Evolutionary conservation across 1,140 invertebrate species (phyloP).

Genomic region (Drosophila suzukii): DNA sequence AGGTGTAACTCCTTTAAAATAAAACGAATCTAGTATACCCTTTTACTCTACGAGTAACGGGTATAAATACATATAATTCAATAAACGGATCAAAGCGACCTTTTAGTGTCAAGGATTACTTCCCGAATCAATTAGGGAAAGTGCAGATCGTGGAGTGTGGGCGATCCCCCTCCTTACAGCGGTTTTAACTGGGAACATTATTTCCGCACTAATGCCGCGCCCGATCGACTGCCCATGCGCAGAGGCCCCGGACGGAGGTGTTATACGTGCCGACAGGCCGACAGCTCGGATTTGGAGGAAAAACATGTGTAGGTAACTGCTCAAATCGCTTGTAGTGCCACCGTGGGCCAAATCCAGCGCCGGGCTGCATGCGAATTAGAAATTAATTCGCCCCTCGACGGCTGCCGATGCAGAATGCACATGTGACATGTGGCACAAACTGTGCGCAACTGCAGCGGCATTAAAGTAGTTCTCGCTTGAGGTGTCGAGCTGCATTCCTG

Average conservation of each 20-base stretch:
- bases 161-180: not conserved
- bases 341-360: conserved; percentile 42
- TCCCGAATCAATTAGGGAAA: conserved; percentile 15
- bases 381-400: conserved; percentile 77
- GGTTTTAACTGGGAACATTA: conserved; percentile 32
- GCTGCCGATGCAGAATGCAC: conserved; percentile 21
- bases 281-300: conserved; percentile 76
- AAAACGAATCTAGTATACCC: too few species aligned
- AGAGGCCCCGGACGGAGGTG: conserved; percentile 18
- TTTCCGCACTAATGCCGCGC: conserved; percentile 32
- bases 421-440: conserved; percentile 40
- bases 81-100: not conserved
- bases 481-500: conserved; percentile 35
- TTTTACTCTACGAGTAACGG: too few species aligned
- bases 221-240: conserved; percentile 45
- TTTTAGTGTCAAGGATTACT: conserved; percentile 5
- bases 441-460: conserved; percentile 13
- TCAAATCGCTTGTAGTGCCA: conserved; percentile 64
- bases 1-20: too few species aligned
- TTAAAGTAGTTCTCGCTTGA: conserved; percentile 7
- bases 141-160: conserved; percentile 22
- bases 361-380: conserved; percentile 79
- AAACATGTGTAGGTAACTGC: conserved; percentile 83
- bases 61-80: too few species aligned
- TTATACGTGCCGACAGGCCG: conserved; percentile 68